phyloP scores from a whole-genome alignment of 2,113 vertebrate genomes.

The Sturnus vulgaris region DNA sequence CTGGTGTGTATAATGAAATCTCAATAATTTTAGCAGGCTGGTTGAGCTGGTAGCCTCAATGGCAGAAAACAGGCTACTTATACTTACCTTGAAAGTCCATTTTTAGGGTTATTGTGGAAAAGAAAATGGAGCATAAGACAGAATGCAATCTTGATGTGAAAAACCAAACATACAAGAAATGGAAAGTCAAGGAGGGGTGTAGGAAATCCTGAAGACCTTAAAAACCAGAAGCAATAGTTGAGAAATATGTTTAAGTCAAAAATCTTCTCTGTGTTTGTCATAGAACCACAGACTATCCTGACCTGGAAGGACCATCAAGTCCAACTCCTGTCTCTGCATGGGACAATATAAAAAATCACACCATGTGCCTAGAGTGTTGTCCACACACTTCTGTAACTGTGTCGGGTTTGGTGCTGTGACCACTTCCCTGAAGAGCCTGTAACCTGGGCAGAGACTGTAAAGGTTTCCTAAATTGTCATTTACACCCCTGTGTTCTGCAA shows the following conservation, averaged over 20 bases:
- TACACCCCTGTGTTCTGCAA: neutral
- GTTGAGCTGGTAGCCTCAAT: neutral
- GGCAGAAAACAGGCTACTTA: neutral
- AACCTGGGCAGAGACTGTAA: neutral
- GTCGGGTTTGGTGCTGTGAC: neutral
- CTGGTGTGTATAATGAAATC: neutral
- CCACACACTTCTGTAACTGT: neutral
- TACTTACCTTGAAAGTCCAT: neutral
- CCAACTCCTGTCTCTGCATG: neutral
- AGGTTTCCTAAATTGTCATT: neutral
- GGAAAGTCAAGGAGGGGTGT: neutral
- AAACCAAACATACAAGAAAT: neutral
- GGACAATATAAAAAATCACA: neutral
- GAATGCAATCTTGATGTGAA: neutral
- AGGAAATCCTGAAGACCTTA: neutral
- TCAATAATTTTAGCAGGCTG: neutral
- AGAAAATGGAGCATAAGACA: neutral
- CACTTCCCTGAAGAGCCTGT: neutral
- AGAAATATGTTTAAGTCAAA: neutral
- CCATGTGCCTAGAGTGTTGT: rapidly evolving
- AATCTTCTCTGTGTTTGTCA: neutral
- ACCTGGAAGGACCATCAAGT: neutral
- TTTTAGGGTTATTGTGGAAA: neutral
- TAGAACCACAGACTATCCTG: neutral
- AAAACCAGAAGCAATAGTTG: neutral